phyloP scores from a whole-genome alignment of 92 coral and sea anemone species.

The Epizoanthus illoricatus region DNA sequence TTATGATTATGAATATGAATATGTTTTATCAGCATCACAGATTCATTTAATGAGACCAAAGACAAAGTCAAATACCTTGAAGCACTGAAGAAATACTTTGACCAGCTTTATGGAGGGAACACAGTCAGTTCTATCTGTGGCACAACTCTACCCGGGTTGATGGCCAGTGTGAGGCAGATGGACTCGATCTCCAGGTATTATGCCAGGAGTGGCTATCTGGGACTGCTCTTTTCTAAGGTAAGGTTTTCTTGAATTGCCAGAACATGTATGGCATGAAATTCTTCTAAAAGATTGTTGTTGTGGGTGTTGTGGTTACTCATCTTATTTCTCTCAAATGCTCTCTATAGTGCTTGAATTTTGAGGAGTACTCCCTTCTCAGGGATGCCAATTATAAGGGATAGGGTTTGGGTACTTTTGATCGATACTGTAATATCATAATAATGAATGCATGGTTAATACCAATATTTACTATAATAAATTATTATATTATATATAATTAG shows the following conservation, averaged over 20 bases:
- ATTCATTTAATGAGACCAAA: conserved; percentile 97
- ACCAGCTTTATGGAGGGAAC: conserved; percentile 76
- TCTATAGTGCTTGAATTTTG: not conserved
- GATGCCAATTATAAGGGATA: no score
- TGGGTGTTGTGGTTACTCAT: no score
- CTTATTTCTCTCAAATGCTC: no score
- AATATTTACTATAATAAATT: no score
- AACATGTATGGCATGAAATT: no score
- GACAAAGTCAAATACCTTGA: conserved; percentile 98
- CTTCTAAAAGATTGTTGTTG: not conserved
- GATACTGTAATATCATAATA: no score
- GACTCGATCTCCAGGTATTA: conserved; percentile 96
- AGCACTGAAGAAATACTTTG: conserved; percentile 92
- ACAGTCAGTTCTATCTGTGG: conserved; percentile 76
- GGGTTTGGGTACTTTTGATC: no score
- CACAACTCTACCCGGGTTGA: conserved; percentile 86
- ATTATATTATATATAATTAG: no score
- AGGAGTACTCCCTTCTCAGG: no score
- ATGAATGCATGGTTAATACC: no score
- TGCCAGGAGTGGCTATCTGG: conserved; percentile 96
- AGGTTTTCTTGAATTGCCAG: no score
- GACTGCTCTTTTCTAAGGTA: conserved; percentile 92
- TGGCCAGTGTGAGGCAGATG: conserved; percentile 98
- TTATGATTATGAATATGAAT: not conserved
- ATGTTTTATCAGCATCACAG: conserved; percentile 72